Evolutionary conservation across 2,888 invertebrate species (phyloP), one percentile per base, ranked within the genome.

Genomic region (Chrysina gloriosa): DNA sequence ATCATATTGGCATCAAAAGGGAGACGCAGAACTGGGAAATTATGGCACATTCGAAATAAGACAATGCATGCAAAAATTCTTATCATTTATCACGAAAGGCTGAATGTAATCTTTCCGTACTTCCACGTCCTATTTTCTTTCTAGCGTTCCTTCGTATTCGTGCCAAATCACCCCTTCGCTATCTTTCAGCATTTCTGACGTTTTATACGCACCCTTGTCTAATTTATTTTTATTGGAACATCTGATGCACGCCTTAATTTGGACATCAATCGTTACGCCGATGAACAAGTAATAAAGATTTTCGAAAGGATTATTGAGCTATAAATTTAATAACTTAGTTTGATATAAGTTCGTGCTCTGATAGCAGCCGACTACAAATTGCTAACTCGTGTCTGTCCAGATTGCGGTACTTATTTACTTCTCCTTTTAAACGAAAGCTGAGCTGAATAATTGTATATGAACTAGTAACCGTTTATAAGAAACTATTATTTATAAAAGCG

Each of bases 151-250:
- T 31, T n/a, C 19, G 9, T 14, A 23, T 39, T 11, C 58, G 58
- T 58, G 39, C 58, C 23, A 58, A 39, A 39, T 58, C 58, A 14
- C 4, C 52, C 52, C 25, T n/a, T 39, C 58, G 39, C 58, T 39
- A 58, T 58, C 58, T 58, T 7, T 25, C 39, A 11, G 7, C 25
- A 39, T 52, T 52, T 52, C 52, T 25, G 58, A 58, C 39, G 58
- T 58, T 52, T 52, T 58, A 58, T 36, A 58, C 39, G 58, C 58
- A 39, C 58, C 58, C 58, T 58, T 58, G 42, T 58, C 58, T 39
- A 58, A 58, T 58, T 58, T 58, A 58, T 58, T 58, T 58, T 58
- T 58, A 58, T 58, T 58, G 58, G 39, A 58, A 39, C 58, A 39
- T 39, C 58, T 39, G 58, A 58, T 58, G 58, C 58, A 39, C 58